phyloP scores from a whole-genome alignment of 2,113 vertebrate genomes.

The Chionodraco myersi region DNA sequence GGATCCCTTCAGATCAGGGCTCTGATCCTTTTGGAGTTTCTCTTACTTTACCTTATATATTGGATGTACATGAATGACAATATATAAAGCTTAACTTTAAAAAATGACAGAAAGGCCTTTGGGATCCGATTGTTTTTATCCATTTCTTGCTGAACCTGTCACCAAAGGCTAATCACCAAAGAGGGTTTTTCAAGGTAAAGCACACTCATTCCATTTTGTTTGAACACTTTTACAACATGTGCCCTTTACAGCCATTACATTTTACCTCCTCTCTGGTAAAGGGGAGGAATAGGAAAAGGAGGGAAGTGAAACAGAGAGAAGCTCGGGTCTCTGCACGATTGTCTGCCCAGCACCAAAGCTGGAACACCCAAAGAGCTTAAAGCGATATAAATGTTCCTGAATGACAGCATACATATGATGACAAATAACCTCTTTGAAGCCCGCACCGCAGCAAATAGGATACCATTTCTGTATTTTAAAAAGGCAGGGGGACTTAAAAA shows the following conservation, averaged over 20 bases:
- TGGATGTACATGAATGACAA: background rate
- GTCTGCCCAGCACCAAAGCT: slow-evolving; percentile 63
- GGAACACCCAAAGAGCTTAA: slow-evolving; percentile 79
- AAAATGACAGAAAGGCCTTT: background rate
- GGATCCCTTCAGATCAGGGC: slow-evolving; percentile 42
- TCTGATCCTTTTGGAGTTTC: slow-evolving; percentile 28
- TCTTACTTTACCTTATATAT: background rate
- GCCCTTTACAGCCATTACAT: slow-evolving; percentile 65
- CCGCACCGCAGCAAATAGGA: slow-evolving; percentile 75
- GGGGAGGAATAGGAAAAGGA: slow-evolving; percentile 54
- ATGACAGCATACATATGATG: slow-evolving; percentile 83
- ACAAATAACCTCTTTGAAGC: slow-evolving; percentile 85
- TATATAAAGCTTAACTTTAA: background rate
- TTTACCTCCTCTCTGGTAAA: slow-evolving; percentile 42
- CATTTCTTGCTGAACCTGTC: slow-evolving; percentile 10
- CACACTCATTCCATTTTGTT: slow-evolving; percentile 61
- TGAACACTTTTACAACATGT: slow-evolving; percentile 43
- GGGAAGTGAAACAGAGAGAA: slow-evolving; percentile 52
- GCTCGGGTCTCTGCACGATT: slow-evolving; percentile 63
- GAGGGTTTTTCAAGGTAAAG: slow-evolving; percentile 4
- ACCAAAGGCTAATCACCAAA: slow-evolving; percentile 22
- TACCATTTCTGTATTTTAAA: slow-evolving; percentile 79
- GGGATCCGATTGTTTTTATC: background rate
- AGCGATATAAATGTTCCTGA: slow-evolving; percentile 84
- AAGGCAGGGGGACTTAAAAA: slow-evolving; percentile 58